Evolutionary conservation across 2,797 vertebrate species (phyloP).

Genomic region (Nyctibius grandis): DNA sequence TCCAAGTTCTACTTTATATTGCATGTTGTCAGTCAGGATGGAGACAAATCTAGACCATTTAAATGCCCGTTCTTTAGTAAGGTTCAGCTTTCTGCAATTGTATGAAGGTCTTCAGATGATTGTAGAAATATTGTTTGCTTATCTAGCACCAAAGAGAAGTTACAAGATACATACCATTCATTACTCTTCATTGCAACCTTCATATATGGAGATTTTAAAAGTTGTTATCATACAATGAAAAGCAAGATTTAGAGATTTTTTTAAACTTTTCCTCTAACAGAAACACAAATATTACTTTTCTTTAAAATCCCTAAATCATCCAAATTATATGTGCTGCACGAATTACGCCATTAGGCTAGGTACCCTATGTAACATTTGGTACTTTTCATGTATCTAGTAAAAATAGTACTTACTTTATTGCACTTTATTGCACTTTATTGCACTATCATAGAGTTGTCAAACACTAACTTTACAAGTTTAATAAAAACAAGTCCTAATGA

Average conservation of each 20-base stretch:
- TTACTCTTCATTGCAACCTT: not conserved
- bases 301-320: not conserved
- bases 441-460: not conserved
- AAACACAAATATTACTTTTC: not conserved
- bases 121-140: not conserved
- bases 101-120: not conserved
- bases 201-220: not conserved
- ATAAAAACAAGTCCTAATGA: not conserved
- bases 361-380: not conserved
- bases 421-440: not conserved
- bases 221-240: not conserved
- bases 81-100: not conserved
- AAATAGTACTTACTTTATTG: not conserved
- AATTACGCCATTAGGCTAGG: not conserved
- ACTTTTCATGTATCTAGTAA: not conserved
- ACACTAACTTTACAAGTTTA: not conserved
- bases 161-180: not conserved
- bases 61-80: not conserved
- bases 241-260: not conserved
- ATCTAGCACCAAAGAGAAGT: not conserved
- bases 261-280: not conserved
- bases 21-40: not conserved
- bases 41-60: not conserved
- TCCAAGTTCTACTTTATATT: not conserved
- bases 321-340: not conserved